Base-by-base conservation (phyloP, 2,888 invertebrate species). In the Autographa pulchrina region DNA sequence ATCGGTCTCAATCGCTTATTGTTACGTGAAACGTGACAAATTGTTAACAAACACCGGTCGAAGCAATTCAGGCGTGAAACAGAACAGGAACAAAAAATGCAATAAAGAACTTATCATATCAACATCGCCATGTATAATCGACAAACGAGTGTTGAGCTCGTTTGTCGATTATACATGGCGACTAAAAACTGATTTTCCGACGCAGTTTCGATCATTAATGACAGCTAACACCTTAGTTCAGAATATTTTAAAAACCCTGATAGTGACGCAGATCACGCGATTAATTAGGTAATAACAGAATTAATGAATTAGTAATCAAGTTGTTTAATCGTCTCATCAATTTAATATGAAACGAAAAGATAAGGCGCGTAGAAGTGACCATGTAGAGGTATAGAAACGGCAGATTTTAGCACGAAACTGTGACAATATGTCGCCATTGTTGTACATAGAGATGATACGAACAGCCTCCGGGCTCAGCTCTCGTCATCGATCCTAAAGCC, bases 21-120 rank as follows among this genome's bases (percentile, higher is more conserved):
- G 54, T 67, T 25, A 56, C 48, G 65, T 56, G 59, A 18, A 20
- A 52, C n/a, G 56, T 58, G 66, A 52, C 62, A 68, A 77, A 60
- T 43, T 63, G 59, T 65, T 62, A 63, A 41, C 25, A 32, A 54
- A 54, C 32, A 58, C 14, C 43, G 38, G 32, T 25, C 16, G 60
- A 60, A 66, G 20, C 9, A 13, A 65, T 54, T 75, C 61, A 72
- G 43, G 25, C 63, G 41, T 64, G 35, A 68, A 71, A 78, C 65
- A 59, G 32, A 20, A 62, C 16, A 25, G 3, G 60, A 56, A 78
- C 65, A 70, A 77, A 78, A 66, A 32, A 8, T 63, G 65, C 59
- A 74, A 58, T 74, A 60, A 31, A 13, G 14, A 63, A 62, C 60
- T 71, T 75, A 68, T 75, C 75, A 58, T 59, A 74, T 68, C 71